Evolutionary conservation across 2,888 invertebrate genomes (phyloP).

Genomic region (Trichogramma evanescens): DNA sequence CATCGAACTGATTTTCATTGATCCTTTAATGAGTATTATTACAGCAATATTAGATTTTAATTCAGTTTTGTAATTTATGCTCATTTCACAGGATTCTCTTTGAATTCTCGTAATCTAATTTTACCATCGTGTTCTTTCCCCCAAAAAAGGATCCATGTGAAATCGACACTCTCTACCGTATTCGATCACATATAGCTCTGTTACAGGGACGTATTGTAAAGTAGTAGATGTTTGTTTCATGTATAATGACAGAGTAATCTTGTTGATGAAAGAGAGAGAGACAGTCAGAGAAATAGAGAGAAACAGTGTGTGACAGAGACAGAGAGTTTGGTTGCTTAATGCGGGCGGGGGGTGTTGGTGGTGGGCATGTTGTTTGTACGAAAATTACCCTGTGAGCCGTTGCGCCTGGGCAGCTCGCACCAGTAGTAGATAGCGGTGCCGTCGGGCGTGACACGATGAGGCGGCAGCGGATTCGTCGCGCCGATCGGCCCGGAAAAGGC

Average conservation of each 20-base stretch:
- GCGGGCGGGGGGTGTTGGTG: neutral
- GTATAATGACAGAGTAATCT: neutral
- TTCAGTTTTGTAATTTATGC: too few relatives aligned
- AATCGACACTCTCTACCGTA: too few relatives aligned
- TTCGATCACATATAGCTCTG: too few relatives aligned
- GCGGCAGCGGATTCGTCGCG: constrained; percentile 51
- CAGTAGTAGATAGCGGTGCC: constrained; percentile 81
- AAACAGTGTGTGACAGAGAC: neutral
- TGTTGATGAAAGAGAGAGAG: neutral
- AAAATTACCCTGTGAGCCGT: constrained; percentile 46
- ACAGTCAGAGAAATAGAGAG: neutral
- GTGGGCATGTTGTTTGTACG: neutral
- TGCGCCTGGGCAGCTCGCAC: constrained; percentile 66
- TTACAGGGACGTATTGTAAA: neutral
- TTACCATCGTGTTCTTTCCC: too few relatives aligned
- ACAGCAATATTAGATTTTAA: too few relatives aligned
- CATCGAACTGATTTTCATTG: too few relatives aligned
- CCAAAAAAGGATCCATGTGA: too few relatives aligned
- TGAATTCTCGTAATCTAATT: too few relatives aligned
- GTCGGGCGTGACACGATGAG: constrained; percentile 71
- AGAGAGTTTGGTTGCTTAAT: neutral
- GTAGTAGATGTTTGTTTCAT: constrained; percentile 1
- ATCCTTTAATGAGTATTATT: too few relatives aligned
- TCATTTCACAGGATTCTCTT: too few relatives aligned
- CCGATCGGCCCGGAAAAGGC: constrained; percentile 39